phyloP scores from a whole-genome alignment of 2,797 vertebrate species.

The Gymnodraco acuticeps region DNA sequence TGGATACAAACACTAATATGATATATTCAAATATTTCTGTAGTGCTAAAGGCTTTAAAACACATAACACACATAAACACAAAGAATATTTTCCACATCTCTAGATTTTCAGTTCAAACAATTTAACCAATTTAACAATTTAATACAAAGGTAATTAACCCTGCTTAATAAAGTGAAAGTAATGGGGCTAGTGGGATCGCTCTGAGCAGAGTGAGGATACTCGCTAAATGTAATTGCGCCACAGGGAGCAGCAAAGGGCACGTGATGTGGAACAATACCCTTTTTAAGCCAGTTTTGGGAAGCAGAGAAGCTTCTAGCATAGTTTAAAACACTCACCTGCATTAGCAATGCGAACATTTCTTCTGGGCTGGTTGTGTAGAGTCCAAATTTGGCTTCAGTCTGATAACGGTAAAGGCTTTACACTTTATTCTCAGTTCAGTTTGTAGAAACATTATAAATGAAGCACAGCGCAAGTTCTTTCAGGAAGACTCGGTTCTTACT shows the following conservation, averaged over 20 bases:
- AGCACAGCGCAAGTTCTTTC: no score
- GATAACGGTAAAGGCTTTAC: not conserved
- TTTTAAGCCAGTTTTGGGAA: conserved; percentile 21
- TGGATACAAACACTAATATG: not conserved
- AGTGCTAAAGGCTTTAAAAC: not conserved
- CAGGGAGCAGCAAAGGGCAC: conserved; percentile 34
- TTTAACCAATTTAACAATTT: no score
- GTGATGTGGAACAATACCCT: conserved; percentile 10
- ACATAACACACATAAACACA: not conserved
- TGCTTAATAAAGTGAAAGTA: conserved; percentile 29
- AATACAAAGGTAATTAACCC: conserved; percentile 8
- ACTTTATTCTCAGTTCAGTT: not conserved
- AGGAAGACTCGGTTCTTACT: no score
- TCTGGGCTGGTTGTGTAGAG: not conserved
- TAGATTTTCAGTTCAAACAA: conserved; percentile 9
- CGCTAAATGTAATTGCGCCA: conserved; percentile 42
- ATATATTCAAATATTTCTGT: not conserved
- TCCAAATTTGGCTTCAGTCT: not conserved
- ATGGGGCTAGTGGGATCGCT: conserved; percentile 30
- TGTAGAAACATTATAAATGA: not conserved
- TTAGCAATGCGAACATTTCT: not conserved
- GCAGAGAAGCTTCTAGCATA: not conserved
- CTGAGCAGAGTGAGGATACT: conserved; percentile 8
- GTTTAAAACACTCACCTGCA: conserved; percentile 15
- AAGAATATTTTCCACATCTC: conserved; percentile 3